Evolutionary conservation across 2,888 invertebrate genomes (phyloP).

Genomic region (Therioaphis trifolii): DNA sequence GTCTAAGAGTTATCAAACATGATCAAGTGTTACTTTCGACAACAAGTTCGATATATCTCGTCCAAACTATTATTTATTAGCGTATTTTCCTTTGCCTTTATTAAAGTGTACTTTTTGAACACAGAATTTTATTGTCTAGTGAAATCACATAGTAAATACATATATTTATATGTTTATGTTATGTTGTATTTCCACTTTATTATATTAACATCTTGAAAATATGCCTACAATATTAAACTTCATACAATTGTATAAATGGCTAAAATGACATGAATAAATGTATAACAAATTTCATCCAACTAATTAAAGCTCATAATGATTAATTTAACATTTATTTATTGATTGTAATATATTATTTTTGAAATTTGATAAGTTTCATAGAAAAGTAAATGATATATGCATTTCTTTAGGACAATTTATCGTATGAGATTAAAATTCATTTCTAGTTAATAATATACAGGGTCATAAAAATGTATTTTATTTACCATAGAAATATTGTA

Average conservation of each 20-base stretch:
- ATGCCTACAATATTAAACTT: background rate
- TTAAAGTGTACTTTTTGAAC: constrained; percentile 4
- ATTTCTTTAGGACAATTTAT: background rate
- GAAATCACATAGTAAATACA: background rate
- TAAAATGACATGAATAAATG: background rate
- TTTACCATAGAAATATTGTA: background rate
- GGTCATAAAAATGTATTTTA: constrained; percentile 1
- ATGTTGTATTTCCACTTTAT: background rate
- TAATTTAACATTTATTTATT: background rate
- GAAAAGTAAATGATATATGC: background rate
- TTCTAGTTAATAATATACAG: constrained; percentile 3
- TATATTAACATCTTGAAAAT: background rate
- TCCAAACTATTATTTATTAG: constrained; percentile 35
- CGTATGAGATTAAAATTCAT: background rate
- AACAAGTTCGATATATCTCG: background rate
- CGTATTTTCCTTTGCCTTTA: background rate
- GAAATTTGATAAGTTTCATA: too few relatives aligned
- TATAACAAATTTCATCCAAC: background rate
- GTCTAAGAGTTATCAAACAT: constrained; percentile 57
- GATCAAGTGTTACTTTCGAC: background rate
- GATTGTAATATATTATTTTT: background rate
- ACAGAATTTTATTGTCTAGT: constrained; percentile 9
- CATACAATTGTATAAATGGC: background rate
- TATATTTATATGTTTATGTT: background rate
- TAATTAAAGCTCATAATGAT: background rate